phyloP scores from a whole-genome alignment of 2,797 vertebrate species.

The Atherinosoma microstoma region DNA sequence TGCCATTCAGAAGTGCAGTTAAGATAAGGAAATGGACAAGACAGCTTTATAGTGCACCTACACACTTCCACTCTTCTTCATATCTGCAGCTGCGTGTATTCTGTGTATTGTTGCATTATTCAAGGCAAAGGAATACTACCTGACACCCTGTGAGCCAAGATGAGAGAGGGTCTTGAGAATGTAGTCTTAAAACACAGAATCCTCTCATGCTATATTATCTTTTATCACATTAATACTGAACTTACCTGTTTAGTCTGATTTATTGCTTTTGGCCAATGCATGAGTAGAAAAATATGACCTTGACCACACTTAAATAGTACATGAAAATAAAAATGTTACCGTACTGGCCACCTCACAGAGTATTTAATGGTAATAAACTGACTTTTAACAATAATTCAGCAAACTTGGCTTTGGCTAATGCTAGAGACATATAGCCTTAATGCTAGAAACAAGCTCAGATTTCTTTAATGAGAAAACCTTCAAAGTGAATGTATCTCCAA shows the following conservation, averaged over 20 bases:
- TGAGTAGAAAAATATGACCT: constrained; percentile 14
- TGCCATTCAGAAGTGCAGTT: constrained; percentile 53
- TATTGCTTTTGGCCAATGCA: constrained; percentile 41
- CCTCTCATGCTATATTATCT: constrained; percentile 14
- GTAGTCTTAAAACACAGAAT: constrained; percentile 17
- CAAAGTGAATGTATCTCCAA: neutral
- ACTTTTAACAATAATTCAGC: constrained; percentile 10
- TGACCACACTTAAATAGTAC: constrained; percentile 4
- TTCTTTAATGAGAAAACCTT: neutral
- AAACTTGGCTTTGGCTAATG: constrained; percentile 14
- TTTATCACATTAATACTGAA: constrained; percentile 36
- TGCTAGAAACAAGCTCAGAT: neutral
- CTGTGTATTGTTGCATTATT: constrained; percentile 40
- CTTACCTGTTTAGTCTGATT: constrained; percentile 23
- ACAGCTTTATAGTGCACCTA: constrained; percentile 52
- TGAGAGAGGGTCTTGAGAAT: too few relatives aligned
- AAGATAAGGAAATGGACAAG: constrained; percentile 54
- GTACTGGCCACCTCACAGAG: constrained; percentile 4
- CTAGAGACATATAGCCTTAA: neutral
- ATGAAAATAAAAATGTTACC: neutral
- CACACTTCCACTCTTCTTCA: constrained; percentile 20
- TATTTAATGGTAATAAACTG: constrained; percentile 30
- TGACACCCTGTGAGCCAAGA: constrained; percentile 24
- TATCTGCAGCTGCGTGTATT: constrained; percentile 34
- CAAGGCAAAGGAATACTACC: constrained; percentile 28